A percentile compares a stretch with the other conserved stretches of the same genome.
These are phyloP conservation scores for Rutilus rutilus DNA, from an alignment of 2,113 vertebrate genomes.

Conservation along the genomic window DNA sequence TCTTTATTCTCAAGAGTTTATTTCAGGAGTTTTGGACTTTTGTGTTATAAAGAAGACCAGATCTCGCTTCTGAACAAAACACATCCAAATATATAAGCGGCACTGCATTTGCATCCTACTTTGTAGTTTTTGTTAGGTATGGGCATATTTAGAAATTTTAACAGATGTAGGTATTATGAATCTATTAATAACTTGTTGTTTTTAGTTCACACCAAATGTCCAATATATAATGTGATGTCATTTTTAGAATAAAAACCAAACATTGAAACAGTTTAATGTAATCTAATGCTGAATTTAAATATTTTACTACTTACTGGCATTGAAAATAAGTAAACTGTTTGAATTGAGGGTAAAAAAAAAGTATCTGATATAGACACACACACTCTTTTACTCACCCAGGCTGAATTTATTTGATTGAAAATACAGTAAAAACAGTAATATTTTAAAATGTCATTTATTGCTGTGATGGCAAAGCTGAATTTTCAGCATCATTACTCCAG, in stretches of 20 bases:
- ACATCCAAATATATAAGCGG: slow-evolving; percentile 5
- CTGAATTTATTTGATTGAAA: too few species aligned
- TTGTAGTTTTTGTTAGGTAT: not conserved
- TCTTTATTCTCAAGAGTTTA: slow-evolving; percentile 16
- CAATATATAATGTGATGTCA: not conserved
- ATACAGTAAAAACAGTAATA: too few species aligned
- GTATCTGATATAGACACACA: too few species aligned
- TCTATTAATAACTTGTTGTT: not conserved
- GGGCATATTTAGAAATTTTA: not conserved
- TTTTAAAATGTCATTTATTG: too few species aligned
- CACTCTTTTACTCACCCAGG: too few species aligned
- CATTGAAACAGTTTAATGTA: not conserved
- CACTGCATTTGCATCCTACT: not conserved
- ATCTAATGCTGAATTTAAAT: not conserved
- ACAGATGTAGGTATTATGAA: not conserved
- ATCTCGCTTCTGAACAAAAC: not conserved
- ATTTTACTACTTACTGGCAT: not conserved
- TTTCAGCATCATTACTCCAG: not conserved
- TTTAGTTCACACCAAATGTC: not conserved
- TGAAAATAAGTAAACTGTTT: too few species aligned
- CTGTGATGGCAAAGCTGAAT: not conserved
- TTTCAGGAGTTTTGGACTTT: slow-evolving; percentile 3
- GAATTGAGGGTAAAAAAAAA: too few species aligned
- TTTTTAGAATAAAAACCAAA: not conserved
- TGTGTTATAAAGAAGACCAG: slow-evolving; percentile 6